A percentile compares a stretch with the other conserved stretches of the same genome.
These are phyloP conservation scores for Clusia tigrina DNA, from an alignment of 2,888 invertebrate genomes.

Conservation along the genomic window DNA sequence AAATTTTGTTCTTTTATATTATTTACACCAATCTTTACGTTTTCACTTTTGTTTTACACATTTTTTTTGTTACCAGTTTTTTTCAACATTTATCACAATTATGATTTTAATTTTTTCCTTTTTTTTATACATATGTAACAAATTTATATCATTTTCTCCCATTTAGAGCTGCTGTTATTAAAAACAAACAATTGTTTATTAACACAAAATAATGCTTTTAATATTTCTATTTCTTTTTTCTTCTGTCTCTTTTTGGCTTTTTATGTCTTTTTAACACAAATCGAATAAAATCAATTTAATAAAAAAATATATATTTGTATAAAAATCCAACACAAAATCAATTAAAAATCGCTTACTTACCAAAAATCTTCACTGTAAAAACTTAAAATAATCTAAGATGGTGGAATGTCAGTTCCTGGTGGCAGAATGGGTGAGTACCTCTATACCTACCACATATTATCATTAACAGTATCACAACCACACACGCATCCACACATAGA, in stretches of 20 bases:
- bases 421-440: slow-evolving; percentile 64
- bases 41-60: too few species aligned
- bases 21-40: not conserved
- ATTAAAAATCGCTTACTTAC: slow-evolving; percentile 22
- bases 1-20: not conserved
- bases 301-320: slow-evolving; percentile 31
- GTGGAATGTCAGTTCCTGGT: slow-evolving; percentile 62
- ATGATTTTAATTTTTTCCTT: slow-evolving; percentile 1
- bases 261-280: slow-evolving; percentile 25
- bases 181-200: not conserved
- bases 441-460: slow-evolving; percentile 4
- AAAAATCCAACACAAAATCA: slow-evolving; percentile 22
- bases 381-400: slow-evolving; percentile 46
- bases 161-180: not conserved
- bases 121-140: not conserved
- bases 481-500: too few species aligned
- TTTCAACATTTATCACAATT: too few species aligned
- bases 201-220: slow-evolving; percentile 37
- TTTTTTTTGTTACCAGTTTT: too few species aligned
- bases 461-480: too few species aligned
- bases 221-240: slow-evolving; percentile 36
- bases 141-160: not conserved
- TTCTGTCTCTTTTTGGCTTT: slow-evolving; percentile 44
- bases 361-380: slow-evolving; percentile 22
- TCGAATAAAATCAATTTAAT: slow-evolving; percentile 12